These are phyloP conservation scores for Poecilia gillii DNA, from an alignment of 2,797 vertebrate genomes.

Conservation along the genomic window DNA sequence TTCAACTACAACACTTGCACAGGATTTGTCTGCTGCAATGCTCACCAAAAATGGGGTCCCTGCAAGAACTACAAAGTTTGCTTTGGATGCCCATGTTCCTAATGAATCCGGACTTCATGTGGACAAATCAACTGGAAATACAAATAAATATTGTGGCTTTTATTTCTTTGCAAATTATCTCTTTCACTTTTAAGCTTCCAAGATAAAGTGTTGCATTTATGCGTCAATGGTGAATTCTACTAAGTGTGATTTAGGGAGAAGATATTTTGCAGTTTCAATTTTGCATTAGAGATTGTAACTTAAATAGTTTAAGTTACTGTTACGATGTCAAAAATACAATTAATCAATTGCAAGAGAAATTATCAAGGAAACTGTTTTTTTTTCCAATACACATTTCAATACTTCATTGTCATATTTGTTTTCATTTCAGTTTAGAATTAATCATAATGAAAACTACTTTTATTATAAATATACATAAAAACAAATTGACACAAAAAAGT, in stretches of 20 bases:
- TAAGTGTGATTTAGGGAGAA: neutral
- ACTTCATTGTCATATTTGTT: neutral
- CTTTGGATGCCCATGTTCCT: conserved; percentile 11
- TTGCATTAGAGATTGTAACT: neutral
- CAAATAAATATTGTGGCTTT: neutral
- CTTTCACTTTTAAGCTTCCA: neutral
- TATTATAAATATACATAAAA: no score
- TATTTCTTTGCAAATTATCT: neutral
- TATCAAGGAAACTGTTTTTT: neutral
- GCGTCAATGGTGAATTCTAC: neutral
- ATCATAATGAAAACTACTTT: neutral
- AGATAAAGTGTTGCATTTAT: neutral
- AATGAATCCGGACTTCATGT: neutral
- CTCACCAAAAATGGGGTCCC: fast-evolving
- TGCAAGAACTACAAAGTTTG: conserved; percentile 54
- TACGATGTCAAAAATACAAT: neutral
- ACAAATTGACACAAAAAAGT: no score
- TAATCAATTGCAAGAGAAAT: neutral
- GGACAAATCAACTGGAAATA: neutral
- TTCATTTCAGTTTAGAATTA: neutral
- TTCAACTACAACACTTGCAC: conserved; percentile 39
- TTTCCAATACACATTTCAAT: neutral
- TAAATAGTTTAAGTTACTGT: neutral
- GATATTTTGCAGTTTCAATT: neutral
- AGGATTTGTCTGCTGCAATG: conserved; percentile 33